These are phyloP conservation scores for Helicolenus hilgendorfi DNA, from an alignment of 2,797 vertebrate genomes.

Conservation along the genomic window DNA sequence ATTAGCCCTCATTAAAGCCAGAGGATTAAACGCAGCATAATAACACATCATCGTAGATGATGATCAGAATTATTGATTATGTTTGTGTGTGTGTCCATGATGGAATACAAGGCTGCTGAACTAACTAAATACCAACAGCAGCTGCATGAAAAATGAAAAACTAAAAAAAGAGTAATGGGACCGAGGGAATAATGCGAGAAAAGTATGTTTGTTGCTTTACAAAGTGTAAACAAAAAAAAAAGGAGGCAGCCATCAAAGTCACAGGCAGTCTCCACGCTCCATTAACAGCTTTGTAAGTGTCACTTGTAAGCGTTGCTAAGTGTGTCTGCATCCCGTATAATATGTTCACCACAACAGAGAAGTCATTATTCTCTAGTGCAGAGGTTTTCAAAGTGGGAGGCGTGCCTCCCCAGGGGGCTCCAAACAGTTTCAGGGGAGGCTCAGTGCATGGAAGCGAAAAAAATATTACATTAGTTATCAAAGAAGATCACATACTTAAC, in stretches of 20 bases:
- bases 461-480: too few species aligned
- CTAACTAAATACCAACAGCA: slow-evolving; percentile 2
- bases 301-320: slow-evolving; percentile 9
- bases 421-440: too few species aligned
- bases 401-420: neutral
- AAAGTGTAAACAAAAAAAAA: slow-evolving; percentile 40
- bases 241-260: slow-evolving; percentile 28
- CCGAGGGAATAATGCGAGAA: neutral
- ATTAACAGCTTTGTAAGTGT: slow-evolving; percentile 46
- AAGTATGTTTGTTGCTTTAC: slow-evolving; percentile 16
- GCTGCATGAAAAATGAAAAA: slow-evolving; percentile 1
- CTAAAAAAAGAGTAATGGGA: neutral
- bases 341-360: slow-evolving; percentile 23
- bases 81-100: neutral
- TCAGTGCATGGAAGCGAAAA: too few species aligned
- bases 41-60: slow-evolving; percentile 24
- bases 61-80: slow-evolving; percentile 34
- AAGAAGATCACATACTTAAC: too few species aligned
- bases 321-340: slow-evolving; percentile 33
- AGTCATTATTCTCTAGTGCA: slow-evolving; percentile 15
- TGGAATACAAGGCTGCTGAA: neutral
- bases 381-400: neutral
- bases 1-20: slow-evolving; percentile 52
- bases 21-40: slow-evolving; percentile 31
- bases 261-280: slow-evolving; percentile 14